A percentile compares a stretch with the other conserved stretches of the same genome.
phyloP scores from a whole-genome alignment of 2,113 vertebrate species.

The Meriones unguiculatus region DNA sequence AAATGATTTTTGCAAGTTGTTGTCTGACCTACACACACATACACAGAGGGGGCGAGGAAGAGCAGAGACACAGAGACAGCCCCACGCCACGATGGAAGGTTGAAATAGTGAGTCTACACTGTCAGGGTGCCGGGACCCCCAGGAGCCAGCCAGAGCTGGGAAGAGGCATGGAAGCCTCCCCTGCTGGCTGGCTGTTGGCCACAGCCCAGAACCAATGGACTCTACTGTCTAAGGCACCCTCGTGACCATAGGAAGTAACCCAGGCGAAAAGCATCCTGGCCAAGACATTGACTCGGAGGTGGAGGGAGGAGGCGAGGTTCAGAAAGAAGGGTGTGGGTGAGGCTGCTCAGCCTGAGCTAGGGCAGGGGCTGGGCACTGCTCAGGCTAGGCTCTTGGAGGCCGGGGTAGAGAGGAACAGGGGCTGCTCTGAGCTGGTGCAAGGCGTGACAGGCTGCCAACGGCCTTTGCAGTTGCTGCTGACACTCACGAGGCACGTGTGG shows the following conservation, averaged over 20 bases:
- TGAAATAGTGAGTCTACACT: fast-evolving
- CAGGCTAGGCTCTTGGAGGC: not conserved
- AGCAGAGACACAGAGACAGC: not conserved
- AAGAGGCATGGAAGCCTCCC: not conserved
- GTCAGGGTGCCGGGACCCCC: not conserved
- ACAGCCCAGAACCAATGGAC: fast-evolving
- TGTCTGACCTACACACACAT: no score
- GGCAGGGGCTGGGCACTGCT: not conserved
- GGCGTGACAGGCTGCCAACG: not conserved
- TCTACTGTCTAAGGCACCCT: not conserved
- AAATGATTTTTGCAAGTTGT: not conserved
- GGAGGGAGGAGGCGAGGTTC: not conserved
- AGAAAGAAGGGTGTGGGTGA: not conserved
- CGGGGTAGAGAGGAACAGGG: no score
- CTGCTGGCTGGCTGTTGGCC: not conserved
- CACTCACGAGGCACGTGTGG: not conserved
- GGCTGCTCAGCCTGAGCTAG: not conserved
- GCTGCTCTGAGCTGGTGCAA: not conserved
- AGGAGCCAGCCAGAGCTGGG: not conserved
- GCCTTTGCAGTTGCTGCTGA: not conserved
- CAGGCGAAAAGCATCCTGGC: not conserved
- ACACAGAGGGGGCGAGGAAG: no score
- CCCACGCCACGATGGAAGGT: not conserved
- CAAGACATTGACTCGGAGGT: fast-evolving
- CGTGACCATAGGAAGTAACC: not conserved